Evolutionary conservation across 2,113 vertebrate species (phyloP).

Genomic region (Fregetta grallaria): DNA sequence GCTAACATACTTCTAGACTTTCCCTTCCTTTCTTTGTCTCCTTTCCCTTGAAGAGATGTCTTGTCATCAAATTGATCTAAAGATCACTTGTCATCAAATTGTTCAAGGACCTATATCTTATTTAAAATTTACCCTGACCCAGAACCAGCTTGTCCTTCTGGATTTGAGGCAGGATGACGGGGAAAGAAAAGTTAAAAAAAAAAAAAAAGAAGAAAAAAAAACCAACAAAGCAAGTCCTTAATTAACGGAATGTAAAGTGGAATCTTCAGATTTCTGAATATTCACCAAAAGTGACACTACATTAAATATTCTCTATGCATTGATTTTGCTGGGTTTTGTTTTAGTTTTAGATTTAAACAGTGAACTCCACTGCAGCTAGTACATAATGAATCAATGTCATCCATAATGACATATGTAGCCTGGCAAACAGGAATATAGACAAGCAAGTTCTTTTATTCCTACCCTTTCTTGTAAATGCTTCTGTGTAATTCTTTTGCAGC

Average conservation of each 20-base stretch:
- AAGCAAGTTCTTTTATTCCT: neutral
- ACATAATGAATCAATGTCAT: slow-evolving; percentile 41
- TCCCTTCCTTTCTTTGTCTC: neutral
- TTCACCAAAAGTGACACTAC: neutral
- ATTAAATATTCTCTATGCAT: neutral
- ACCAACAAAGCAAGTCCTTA: neutral
- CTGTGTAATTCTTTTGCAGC: neutral
- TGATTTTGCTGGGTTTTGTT: neutral
- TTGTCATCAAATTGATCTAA: neutral
- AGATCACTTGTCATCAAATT: neutral
- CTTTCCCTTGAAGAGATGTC: neutral
- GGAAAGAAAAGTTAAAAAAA: rapidly evolving
- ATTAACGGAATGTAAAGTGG: neutral
- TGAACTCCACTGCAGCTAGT: neutral
- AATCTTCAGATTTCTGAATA: neutral
- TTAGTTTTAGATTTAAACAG: neutral
- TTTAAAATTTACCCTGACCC: neutral
- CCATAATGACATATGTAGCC: neutral
- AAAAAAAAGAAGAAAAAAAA: neutral
- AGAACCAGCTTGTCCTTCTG: neutral
- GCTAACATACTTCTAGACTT: neutral
- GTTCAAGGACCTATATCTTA: neutral
- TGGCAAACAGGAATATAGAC: slow-evolving; percentile 18
- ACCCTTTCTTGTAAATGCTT: neutral
- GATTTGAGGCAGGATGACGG: rapidly evolving